Evolutionary conservation across 2,888 invertebrate genomes (phyloP), one percentile per base, ranked within the genome.

Genomic region (Parnassius mnemosyne): DNA sequence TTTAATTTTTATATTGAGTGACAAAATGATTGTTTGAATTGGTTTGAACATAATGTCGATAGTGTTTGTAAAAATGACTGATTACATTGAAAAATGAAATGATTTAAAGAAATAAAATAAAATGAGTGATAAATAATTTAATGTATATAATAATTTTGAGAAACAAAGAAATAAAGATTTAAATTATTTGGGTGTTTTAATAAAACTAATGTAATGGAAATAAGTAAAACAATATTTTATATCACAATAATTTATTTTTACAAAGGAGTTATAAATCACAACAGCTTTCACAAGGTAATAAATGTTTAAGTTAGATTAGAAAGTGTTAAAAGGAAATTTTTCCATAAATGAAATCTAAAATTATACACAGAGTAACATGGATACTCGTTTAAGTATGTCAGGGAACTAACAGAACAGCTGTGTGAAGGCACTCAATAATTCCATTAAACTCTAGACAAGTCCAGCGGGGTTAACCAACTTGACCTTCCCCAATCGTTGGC

Each of bases 171-270:
- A 53, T 46, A 52, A 53, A 51, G 52, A 47, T 57, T 47, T 47
- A 1, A 47, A 13, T 50, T 50, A 13, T 12, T 51, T 51, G 10
- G 2, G 5, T 16, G 0, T 34, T 53, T 53, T 41, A 3, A 11
- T 43, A 9, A 11, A 43, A 11, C 11, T 43, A 11, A 43, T 43
- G 11, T 10, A 43, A 43, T 44, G 12, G 47, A 12, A 12, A 10
- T 20, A 43, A 64, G 70, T 72, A 68, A 76, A 76, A 71, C 68
- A 69, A 71, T 65, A 71, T 65, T 74, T 75, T 90, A 81, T 92
- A 92, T 92, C 92, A 91, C 92, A 92, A 92, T 92, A 92, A 92
- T 92, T 92, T 91, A 92, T 92, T 92, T 88, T 89, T 89, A 92
- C 91, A 91, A 91, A 87, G 85, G 85, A 87, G 84, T 86, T 83